Conservation (phyloP, 1,140 invertebrate genomes). For the Drosophila nebulosa region DNA sequence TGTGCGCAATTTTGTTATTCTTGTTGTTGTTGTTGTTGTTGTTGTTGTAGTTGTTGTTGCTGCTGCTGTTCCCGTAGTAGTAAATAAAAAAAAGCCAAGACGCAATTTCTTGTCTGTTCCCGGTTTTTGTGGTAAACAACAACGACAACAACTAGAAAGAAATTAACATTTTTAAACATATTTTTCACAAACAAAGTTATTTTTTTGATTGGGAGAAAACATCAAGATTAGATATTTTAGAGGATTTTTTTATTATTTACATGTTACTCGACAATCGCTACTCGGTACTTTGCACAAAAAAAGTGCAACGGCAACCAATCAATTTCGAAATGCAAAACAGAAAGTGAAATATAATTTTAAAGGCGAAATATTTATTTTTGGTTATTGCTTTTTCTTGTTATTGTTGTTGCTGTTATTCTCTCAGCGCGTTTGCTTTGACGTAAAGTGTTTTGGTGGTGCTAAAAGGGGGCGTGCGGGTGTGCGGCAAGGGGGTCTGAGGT, state of each 20-base stretch:
- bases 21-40: slow-evolving; percentile 14
- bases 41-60: background rate
- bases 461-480: background rate
- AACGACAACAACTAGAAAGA: slow-evolving; percentile 9
- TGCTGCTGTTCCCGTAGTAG: background rate
- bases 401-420: background rate
- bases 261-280: slow-evolving; percentile 9
- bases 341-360: slow-evolving; percentile 55
- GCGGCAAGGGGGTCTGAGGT: background rate
- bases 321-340: slow-evolving; percentile 24
- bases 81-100: slow-evolving; percentile 58
- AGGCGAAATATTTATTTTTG: slow-evolving; percentile 31
- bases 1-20: slow-evolving; percentile 32
- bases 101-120: slow-evolving; percentile 51
- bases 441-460: background rate
- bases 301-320: slow-evolving; percentile 3
- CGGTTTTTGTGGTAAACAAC: slow-evolving; percentile 36
- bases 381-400: background rate
- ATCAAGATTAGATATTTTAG: slow-evolving; percentile 34
- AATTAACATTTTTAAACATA: background rate
- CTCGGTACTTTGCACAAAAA: too few species aligned
- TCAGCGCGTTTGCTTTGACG: background rate
- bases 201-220: too few species aligned
- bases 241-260: background rate
- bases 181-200: slow-evolving; percentile 23